Percentiles rank a stretch among this genome's conserved stretches.
Conservation (phyloP, 2,113 vertebrate genomes). For the Ciconia boyciana region DNA sequence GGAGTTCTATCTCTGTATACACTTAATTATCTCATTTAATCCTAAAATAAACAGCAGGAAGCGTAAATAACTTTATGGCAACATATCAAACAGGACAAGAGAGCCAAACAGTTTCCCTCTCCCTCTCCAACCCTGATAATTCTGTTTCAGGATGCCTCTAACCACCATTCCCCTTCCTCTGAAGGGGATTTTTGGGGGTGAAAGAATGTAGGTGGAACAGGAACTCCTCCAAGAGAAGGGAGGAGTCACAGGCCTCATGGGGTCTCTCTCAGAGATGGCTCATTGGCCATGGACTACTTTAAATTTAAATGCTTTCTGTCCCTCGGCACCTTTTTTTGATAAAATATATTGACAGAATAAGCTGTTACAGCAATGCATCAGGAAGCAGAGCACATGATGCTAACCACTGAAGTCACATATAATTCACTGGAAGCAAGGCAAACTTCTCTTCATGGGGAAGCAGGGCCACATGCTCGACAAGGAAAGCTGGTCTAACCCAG, state of each 20-base stretch:
- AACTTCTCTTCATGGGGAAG: neutral
- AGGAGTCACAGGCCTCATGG: neutral
- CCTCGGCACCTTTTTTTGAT: neutral
- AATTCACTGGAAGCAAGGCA: neutral
- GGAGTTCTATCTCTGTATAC: neutral
- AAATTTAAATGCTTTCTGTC: neutral
- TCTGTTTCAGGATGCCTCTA: neutral
- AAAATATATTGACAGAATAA: neutral
- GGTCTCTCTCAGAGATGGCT: neutral
- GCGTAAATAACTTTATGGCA: neutral
- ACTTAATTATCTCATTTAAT: neutral
- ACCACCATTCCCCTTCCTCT: neutral
- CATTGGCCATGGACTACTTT: neutral
- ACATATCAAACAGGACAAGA: neutral
- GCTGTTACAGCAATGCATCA: neutral
- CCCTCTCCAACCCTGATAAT: neutral
- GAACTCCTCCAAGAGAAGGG: neutral
- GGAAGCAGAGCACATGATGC: neutral
- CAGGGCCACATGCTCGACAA: neutral
- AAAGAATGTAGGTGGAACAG: neutral
- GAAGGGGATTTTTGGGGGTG: neutral
- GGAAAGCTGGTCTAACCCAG: neutral
- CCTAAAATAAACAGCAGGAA: neutral
- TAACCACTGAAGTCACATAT: neutral
- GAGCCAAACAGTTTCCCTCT: neutral